These are phyloP conservation scores for Gymnobelideus leadbeateri DNA, from an alignment of 2,113 vertebrate species.

Conservation along the genomic window DNA sequence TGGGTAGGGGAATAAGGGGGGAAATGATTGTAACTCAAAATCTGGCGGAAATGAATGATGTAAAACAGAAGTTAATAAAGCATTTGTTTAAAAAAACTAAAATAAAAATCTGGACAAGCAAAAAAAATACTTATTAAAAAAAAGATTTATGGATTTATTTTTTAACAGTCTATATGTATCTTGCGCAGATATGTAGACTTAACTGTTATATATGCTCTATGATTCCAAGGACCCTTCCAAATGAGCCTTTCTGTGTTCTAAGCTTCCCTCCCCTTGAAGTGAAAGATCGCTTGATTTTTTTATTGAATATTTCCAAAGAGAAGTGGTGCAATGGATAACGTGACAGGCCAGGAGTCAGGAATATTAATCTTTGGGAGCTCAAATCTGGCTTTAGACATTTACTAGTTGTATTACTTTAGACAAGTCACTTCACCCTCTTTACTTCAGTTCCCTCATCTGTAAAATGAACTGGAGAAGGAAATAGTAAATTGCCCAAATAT, in stretches of 20 bases:
- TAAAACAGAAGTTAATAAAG: no score
- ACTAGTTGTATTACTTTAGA: neutral
- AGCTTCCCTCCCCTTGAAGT: neutral
- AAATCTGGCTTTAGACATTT: neutral
- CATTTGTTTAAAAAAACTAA: no score
- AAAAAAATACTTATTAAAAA: no score
- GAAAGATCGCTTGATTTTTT: neutral
- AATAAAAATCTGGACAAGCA: no score
- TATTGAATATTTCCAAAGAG: neutral
- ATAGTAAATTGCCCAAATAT: neutral
- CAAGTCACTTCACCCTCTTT: neutral
- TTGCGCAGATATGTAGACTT: no score
- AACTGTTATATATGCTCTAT: neutral
- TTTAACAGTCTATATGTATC: no score
- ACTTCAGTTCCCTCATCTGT: neutral
- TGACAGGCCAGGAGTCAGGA: neutral
- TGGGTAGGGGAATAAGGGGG: no score
- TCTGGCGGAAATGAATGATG: no score
- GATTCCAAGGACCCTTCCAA: neutral
- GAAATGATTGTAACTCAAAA: no score
- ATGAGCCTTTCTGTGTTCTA: neutral
- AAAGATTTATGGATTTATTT: neutral
- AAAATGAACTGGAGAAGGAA: neutral
- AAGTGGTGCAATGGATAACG: neutral
- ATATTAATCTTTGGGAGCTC: neutral